A percentile compares a stretch with the other conserved stretches of the same genome.
Conservation (phyloP, 2,797 vertebrate species). For the Enteromius treurensis region DNA sequence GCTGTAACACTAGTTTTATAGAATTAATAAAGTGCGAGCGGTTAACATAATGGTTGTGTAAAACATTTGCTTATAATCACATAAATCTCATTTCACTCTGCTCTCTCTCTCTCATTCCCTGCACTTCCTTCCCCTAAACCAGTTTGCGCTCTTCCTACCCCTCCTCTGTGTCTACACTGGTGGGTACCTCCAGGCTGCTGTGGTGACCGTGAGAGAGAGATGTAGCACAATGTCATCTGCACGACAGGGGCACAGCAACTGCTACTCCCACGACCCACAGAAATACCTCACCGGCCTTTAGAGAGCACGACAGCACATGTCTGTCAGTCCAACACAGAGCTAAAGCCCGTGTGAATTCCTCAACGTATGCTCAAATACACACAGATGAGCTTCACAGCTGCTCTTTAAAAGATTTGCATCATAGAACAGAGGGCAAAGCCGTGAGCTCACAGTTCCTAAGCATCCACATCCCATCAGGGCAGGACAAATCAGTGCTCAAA, state of each 20-base stretch:
- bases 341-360: conserved; percentile 61
- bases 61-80: conserved; percentile 24
- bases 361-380: conserved; percentile 55
- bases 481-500: background rate
- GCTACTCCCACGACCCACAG: conserved; percentile 57
- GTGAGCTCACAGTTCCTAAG: conserved; percentile 47
- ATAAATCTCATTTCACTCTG: background rate
- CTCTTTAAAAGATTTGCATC: conserved; percentile 55
- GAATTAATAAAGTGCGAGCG: background rate
- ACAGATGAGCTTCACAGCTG: conserved; percentile 56
- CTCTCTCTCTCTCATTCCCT: conserved; percentile 1
- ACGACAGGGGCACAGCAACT: conserved; percentile 59
- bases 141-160: conserved; percentile 29
- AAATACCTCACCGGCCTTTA: conserved; percentile 54
- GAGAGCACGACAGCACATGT: conserved; percentile 52
- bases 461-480: conserved; percentile 23
- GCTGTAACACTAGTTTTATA: conserved; percentile 7
- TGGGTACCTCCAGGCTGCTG: conserved; percentile 47
- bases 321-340: conserved; percentile 45
- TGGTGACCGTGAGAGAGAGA: conserved; percentile 42
- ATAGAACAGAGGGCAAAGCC: conserved; percentile 47
- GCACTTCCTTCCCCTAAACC: background rate
- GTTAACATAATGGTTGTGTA: background rate
- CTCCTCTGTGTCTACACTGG: conserved; percentile 26
- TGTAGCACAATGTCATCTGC: conserved; percentile 53